Evolutionary conservation across 2,113 vertebrate species (phyloP).

Genomic region (Falcunculus frontatus): DNA sequence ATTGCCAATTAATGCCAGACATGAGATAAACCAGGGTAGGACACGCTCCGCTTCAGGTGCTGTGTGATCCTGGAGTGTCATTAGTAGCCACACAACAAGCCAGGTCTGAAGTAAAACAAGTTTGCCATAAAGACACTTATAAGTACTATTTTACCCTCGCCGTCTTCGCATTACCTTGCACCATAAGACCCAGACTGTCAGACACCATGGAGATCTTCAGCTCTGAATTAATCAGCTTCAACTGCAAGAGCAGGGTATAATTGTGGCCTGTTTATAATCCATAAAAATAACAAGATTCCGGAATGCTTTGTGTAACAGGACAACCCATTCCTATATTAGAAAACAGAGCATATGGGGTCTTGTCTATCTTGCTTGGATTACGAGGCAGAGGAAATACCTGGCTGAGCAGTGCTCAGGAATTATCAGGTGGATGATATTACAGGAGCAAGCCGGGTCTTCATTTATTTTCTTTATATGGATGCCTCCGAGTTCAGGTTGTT

Average conservation of each 20-base stretch:
- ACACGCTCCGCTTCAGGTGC: not conserved
- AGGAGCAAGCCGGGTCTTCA: not conserved
- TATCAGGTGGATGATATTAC: conserved; percentile 23
- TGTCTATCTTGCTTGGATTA: conserved; percentile 2
- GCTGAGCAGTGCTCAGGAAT: conserved; percentile 34
- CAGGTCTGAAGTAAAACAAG: not conserved
- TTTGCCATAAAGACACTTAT: not conserved
- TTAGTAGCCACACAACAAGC: not conserved
- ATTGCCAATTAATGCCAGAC: conserved; percentile 40
- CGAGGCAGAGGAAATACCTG: conserved; percentile 34
- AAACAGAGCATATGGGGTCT: not conserved
- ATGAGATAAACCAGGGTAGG: not conserved
- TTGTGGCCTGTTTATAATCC: not conserved
- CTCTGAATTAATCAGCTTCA: not conserved
- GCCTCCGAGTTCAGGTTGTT: not conserved
- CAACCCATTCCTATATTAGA: not conserved
- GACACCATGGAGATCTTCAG: not conserved
- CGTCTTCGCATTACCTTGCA: not conserved
- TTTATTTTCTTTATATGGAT: not conserved
- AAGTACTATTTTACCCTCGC: not conserved
- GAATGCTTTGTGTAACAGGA: not conserved
- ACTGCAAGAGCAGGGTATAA: not conserved
- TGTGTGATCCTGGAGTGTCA: not conserved
- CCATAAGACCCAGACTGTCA: not conserved
- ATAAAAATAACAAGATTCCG: not conserved